A percentile compares a stretch with the other conserved stretches of the same genome.
These are phyloP conservation scores for Isaurus tuberculatus DNA, from an alignment of 92 coral and sea anemone species.

Conservation along the genomic window DNA sequence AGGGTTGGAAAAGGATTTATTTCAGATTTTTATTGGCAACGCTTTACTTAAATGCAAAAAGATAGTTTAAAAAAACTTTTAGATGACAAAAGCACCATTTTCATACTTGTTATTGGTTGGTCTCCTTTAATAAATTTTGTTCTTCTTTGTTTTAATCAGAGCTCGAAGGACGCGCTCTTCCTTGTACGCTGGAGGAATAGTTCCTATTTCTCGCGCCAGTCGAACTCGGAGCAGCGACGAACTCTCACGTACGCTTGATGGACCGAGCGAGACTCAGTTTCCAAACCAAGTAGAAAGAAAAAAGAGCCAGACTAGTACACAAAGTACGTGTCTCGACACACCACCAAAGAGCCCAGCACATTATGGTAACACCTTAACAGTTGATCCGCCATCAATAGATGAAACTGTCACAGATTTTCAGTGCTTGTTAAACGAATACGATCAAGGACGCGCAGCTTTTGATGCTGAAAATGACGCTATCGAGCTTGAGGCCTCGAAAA, in stretches of 20 bases:
- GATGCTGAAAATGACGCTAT: slow-evolving; percentile 60
- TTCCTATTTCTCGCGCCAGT: slow-evolving; percentile 73
- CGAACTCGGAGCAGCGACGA: slow-evolving; percentile 88
- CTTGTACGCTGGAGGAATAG: slow-evolving; percentile 90
- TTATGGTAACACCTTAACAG: slow-evolving; percentile 82
- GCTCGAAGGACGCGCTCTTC: slow-evolving; percentile 97
- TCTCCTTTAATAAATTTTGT: background rate
- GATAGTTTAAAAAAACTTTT: no score
- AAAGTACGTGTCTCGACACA: slow-evolving; percentile 90
- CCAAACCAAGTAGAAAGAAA: slow-evolving; percentile 76
- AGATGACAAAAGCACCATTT: no score
- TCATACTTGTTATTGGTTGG: background rate
- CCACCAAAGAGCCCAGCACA: slow-evolving; percentile 93
- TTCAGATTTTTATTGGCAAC: no score
- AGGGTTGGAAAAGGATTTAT: no score
- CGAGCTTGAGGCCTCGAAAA: slow-evolving; percentile 55
- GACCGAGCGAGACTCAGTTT: slow-evolving; percentile 12
- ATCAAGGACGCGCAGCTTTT: background rate
- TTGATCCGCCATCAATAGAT: slow-evolving; percentile 75
- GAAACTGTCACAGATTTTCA: slow-evolving; percentile 75
- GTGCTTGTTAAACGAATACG: slow-evolving; percentile 51
- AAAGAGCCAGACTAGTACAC: slow-evolving; percentile 94
- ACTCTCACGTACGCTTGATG: slow-evolving; percentile 45
- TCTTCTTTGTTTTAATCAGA: slow-evolving; percentile 38
- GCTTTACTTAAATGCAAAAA: no score